A percentile compares a stretch with the other conserved stretches of the same genome.
Evolutionary conservation across 2,113 vertebrate species (phyloP).

Genomic region (Pluvialis apricaria): DNA sequence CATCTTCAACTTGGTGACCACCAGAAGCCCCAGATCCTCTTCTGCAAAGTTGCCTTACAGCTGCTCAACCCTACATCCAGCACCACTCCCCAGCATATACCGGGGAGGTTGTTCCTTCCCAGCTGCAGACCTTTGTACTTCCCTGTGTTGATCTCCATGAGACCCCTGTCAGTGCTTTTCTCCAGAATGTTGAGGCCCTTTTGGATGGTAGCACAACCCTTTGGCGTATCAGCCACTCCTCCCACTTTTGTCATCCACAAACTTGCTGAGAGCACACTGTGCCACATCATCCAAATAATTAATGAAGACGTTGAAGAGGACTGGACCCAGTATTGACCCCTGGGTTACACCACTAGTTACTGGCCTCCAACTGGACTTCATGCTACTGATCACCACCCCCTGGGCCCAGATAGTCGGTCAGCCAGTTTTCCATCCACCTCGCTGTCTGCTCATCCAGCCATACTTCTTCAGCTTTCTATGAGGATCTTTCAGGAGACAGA

Average conservation of each 20-base stretch:
- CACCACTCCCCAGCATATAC: neutral
- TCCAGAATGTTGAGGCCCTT: neutral
- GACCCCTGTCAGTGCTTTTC: neutral
- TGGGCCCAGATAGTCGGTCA: neutral
- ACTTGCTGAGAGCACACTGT: neutral
- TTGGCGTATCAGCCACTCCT: neutral
- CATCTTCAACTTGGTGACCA: neutral
- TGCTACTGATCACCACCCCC: too few relatives aligned
- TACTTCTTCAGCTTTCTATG: neutral
- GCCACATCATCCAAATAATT: neutral
- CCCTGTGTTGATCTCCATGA: neutral
- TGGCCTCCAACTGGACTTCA: neutral
- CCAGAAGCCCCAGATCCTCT: neutral
- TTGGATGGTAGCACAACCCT: neutral
- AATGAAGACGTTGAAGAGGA: neutral
- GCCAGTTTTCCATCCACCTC: neutral
- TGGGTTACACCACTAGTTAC: neutral
- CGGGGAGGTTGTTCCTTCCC: neutral
- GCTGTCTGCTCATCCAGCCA: neutral
- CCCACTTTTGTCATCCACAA: neutral
- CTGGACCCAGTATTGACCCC: fast-evolving
- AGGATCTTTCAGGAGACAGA: neutral
- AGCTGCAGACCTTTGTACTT: neutral
- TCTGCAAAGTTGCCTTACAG: neutral
- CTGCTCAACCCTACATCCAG: neutral